Base-by-base conservation (phyloP, 2,797 vertebrate genomes). In the Columba guinea region DNA sequence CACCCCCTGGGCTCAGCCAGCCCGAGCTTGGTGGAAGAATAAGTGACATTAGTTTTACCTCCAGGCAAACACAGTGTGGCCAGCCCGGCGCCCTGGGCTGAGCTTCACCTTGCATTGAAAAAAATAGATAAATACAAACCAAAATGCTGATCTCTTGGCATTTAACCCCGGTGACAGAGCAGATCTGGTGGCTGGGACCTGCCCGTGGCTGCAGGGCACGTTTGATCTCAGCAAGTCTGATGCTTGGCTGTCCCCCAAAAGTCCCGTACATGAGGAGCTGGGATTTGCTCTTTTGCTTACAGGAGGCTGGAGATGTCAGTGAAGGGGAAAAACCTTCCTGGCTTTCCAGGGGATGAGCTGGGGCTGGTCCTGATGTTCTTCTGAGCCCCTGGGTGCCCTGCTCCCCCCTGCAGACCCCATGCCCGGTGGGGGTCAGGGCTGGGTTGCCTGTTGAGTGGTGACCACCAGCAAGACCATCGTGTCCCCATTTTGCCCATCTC, bases 211-310 rank as follows among this genome's bases (percentile, higher is more conserved):
- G 41, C 41, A 10, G 62, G 81, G 53, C 35, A 9, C 21, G 27
- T 27, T 49, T n/a, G 48, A 11, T 48, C n/a, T 13, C 5, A 0
- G 21, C 4, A 23, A 63, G 67, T 13, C 7, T 15, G 49, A 12
- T 64, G 59, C 48, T 20, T 26, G 28, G 2, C 7, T 10, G 18
- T 58, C 37, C 24, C 23, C 28, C 6, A 13, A 11, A 67, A 32
- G 24, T 53, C 48, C 34, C 2, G 0, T 15, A 11, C 9, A 0
- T 41, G 13, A 37, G 41, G 59, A 68, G 60, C 60, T 9, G 32
- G 78, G 73, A 19, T 44, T 53, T 73, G 52, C 53, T 59, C 11
- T 8, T 48, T 59, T 24, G 30, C 49, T 75, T 62, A 51, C 14
- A 19, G 41, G 56, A 49, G 41, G 35, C 46, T 60, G 53, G 60